Evolutionary conservation across 2,797 vertebrate species (phyloP), one percentile per base, ranked within the genome.

Genomic region (Premnoplex brunnescens): DNA sequence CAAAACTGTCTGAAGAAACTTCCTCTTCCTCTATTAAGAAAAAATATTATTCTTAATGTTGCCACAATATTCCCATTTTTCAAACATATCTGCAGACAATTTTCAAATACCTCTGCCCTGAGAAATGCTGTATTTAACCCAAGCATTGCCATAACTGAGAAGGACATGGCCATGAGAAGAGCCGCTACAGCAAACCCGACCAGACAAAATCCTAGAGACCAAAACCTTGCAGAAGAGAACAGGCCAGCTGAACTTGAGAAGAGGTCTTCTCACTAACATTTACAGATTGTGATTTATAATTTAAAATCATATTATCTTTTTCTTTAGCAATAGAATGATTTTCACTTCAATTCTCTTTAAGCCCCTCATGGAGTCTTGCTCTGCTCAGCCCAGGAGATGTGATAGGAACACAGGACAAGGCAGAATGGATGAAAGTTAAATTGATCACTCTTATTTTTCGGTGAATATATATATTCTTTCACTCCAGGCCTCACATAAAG

Each of bases 401-500:
- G 74, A 91, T 7, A 84, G 41, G 23, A 84, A 30, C 49, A 36
- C 18, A 60, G 49, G 76, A 84, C 80, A 82, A 88, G 77, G 67
- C 64, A 81, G 69, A 48, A 85, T 59, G 43, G 85, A 89, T 85
- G 59, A 64, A 93, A 93, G 63, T 85, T 88, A 89, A 93, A 95
- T 56, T 88, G 79, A 89, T 85, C 60, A 14, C 41, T 19, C 43
- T 94, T 46, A 78, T 91, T 73, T 93, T 80, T 63, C 16, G 2
- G 73, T 54, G 56, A 93, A 91, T 75, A 80, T 51, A 80, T 80
- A 77, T 85, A 84, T 80, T 91, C 32, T 96, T 93, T 95, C 78
- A 87, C 71, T 93, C 34, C 81, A 88, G 93, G 82, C 41, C 67
- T 88, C 91, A 78, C 68, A 95, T 95, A 95, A 94, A 97, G 78